phyloP scores from a whole-genome alignment of 2,797 vertebrate genomes.

The Acanthurus lineatus region DNA sequence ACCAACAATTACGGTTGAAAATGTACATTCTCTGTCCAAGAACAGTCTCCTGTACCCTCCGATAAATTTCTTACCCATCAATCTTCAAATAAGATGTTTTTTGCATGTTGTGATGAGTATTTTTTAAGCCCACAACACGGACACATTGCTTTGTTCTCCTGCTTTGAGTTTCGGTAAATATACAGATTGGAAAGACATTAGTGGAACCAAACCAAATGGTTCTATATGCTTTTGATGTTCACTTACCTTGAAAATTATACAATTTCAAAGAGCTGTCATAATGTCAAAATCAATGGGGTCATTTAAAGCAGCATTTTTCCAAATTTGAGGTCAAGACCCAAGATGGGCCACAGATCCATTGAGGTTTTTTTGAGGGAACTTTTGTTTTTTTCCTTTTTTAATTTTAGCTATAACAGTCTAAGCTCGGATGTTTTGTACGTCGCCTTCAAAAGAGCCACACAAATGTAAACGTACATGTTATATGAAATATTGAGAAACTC shows the following conservation, averaged over 20 bases:
- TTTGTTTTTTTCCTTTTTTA: too few relatives aligned
- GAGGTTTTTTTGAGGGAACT: too few relatives aligned
- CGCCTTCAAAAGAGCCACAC: too few relatives aligned
- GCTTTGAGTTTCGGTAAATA: slow-evolving; percentile 53
- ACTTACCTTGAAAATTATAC: background rate
- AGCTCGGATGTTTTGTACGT: too few relatives aligned
- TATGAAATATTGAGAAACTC: too few relatives aligned
- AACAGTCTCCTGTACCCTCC: slow-evolving; percentile 38
- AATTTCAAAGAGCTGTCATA: background rate
- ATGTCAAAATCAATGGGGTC: background rate
- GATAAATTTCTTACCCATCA: slow-evolving; percentile 63
- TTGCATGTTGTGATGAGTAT: slow-evolving; percentile 59
- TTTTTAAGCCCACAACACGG: slow-evolving; percentile 32
- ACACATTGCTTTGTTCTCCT: slow-evolving; percentile 17
- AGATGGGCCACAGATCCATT: too few relatives aligned
- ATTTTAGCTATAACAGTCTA: too few relatives aligned
- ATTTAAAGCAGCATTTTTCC: too few relatives aligned
- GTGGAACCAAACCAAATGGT: slow-evolving; percentile 26
- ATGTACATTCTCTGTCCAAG: slow-evolving; percentile 51
- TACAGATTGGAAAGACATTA: slow-evolving; percentile 21
- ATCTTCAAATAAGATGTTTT: slow-evolving; percentile 42
- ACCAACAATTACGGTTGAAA: slow-evolving; percentile 60
- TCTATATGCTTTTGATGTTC: slow-evolving; percentile 37
- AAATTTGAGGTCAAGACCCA: too few relatives aligned
- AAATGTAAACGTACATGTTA: too few relatives aligned